These are phyloP conservation scores for Cryptus viduatorius DNA, from an alignment of 2,888 invertebrate species.

Conservation along the genomic window DNA sequence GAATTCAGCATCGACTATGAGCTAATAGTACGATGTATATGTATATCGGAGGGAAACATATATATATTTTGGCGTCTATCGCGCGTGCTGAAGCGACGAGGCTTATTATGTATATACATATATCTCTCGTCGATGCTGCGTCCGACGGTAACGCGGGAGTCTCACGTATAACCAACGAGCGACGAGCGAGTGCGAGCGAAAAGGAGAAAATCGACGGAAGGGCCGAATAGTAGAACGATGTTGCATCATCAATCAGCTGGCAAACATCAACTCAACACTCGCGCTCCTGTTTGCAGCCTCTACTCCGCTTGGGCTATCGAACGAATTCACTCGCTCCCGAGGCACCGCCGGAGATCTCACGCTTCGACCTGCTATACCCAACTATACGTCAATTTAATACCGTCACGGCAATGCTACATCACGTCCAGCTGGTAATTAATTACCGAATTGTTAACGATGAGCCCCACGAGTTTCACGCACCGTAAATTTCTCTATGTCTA, in stretches of 20 bases:
- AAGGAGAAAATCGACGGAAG: constrained; percentile 67
- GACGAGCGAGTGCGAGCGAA: constrained; percentile 43
- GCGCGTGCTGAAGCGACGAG: constrained; percentile 15
- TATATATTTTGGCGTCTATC: constrained; percentile 16
- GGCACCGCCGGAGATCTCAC: constrained; percentile 48
- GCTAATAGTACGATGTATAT: not conserved
- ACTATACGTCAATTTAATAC: constrained; percentile 74
- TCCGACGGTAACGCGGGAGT: constrained; percentile 33
- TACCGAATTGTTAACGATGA: constrained; percentile 66
- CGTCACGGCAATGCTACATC: constrained; percentile 78
- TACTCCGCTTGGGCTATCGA: constrained; percentile 57
- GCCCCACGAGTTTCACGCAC: constrained; percentile 28
- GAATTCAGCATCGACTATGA: not conserved
- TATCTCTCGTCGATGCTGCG: constrained; percentile 24
- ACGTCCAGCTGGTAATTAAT: constrained; percentile 79
- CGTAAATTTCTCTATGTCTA: constrained; percentile 58
- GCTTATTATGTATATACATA: not conserved
- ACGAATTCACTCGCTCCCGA: constrained; percentile 44
- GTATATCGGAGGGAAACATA: too few species aligned
- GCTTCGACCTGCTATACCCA: constrained; percentile 44
- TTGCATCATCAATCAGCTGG: constrained; percentile 84
- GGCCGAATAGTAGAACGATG: constrained; percentile 79
- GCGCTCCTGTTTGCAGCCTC: constrained; percentile 76
- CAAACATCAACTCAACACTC: constrained; percentile 84
- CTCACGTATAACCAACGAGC: constrained; percentile 11